Conservation (phyloP, 2,113 vertebrate species). For the Aviceda subcristata region DNA sequence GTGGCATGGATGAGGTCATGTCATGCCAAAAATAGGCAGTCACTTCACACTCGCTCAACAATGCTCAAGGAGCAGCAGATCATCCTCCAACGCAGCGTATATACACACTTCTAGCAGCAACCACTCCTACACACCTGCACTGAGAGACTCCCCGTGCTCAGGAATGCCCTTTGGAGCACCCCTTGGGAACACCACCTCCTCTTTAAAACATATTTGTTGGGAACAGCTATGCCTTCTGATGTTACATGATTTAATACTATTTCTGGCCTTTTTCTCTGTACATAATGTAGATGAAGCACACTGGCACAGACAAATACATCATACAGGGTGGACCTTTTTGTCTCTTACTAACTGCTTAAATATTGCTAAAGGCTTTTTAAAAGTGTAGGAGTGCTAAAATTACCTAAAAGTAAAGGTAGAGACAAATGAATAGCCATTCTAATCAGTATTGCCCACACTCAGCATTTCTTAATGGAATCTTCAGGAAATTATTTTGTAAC, state of each 20-base stretch:
- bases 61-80: background rate
- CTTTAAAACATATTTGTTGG: background rate
- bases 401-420: background rate
- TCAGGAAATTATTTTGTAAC: background rate
- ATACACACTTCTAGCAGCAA: background rate
- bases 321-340: background rate
- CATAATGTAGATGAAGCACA: background rate
- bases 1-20: background rate
- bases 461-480: background rate
- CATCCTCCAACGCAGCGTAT: accelerated
- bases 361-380: background rate
- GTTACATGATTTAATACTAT: background rate
- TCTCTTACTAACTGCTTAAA: background rate
- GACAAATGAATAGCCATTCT: background rate
- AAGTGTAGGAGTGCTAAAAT: background rate
- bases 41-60: background rate
- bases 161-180: background rate
- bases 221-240: background rate
- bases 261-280: background rate
- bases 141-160: background rate
- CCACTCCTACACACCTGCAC: background rate
- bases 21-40: background rate
- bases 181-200: background rate
- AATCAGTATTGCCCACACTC: background rate
- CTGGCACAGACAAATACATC: background rate